Conservation (phyloP, 2,797 vertebrate species). For the Clarias platycephalus region DNA sequence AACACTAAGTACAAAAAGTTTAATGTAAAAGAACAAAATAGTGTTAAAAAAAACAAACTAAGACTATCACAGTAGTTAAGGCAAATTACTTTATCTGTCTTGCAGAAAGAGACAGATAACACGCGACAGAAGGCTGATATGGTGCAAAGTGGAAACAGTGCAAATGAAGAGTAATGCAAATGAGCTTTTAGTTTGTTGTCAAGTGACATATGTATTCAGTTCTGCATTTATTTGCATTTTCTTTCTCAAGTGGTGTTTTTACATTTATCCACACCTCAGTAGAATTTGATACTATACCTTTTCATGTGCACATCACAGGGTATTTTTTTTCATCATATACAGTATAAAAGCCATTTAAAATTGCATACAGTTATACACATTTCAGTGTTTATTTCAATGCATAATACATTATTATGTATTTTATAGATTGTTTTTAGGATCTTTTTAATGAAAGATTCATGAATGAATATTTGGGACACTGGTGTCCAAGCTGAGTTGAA, state of each 20-base stretch:
- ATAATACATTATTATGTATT: background rate
- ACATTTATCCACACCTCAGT: background rate
- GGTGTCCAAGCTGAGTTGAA: constrained; percentile 4
- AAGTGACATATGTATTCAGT: background rate
- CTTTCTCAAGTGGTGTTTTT: background rate
- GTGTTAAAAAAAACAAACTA: too few relatives aligned
- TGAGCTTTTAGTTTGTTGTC: too few relatives aligned
- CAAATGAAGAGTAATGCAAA: too few relatives aligned
- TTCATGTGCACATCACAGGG: background rate
- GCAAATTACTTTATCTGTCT: too few relatives aligned
- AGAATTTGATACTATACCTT: background rate
- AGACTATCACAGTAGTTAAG: too few relatives aligned
- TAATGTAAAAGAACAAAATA: too few relatives aligned
- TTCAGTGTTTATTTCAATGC: background rate
- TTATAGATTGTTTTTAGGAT: background rate
- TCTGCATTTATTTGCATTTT: background rate
- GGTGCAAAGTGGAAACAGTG: too few relatives aligned
- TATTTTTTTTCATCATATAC: background rate
- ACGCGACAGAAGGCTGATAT: too few relatives aligned
- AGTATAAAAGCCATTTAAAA: background rate
- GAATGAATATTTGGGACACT: constrained; percentile 25
- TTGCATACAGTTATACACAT: too few relatives aligned
- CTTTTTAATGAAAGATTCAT: constrained; percentile 17
- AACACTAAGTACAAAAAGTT: too few relatives aligned
- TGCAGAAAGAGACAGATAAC: too few relatives aligned